Evolutionary conservation across 2,113 vertebrate species (phyloP).

Genomic region (Microcebus lehilahytsara): DNA sequence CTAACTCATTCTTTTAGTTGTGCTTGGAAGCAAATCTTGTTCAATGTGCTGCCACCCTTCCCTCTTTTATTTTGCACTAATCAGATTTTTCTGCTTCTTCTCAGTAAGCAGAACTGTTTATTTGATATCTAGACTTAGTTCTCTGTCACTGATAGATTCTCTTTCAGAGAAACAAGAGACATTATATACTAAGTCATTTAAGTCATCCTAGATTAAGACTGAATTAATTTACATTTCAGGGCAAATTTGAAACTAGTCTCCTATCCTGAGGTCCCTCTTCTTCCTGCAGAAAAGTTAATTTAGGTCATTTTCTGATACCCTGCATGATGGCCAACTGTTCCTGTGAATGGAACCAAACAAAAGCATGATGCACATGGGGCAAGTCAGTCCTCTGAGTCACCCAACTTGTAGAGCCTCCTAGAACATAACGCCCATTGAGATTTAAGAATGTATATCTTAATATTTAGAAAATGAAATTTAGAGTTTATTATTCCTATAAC

Average conservation of each 20-base stretch:
- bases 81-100: background rate
- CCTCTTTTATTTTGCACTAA: background rate
- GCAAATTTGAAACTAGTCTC: background rate
- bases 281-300: conserved; percentile 31
- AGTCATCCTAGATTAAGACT: background rate
- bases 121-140: background rate
- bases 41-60: background rate
- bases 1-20: background rate
- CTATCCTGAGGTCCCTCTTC: background rate
- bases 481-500: background rate
- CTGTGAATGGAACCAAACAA: background rate
- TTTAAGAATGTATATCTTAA: background rate
- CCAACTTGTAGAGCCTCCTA: background rate
- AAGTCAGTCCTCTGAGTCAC: background rate
- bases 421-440: background rate
- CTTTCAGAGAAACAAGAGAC: background rate
- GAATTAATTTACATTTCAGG: conserved; percentile 14
- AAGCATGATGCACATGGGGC: background rate
- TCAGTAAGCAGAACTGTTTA: background rate
- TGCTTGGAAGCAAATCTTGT: background rate
- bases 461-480: background rate
- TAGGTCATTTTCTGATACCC: background rate
- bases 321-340: background rate
- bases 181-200: conserved; percentile 37
- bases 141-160: background rate